Evolutionary conservation across 2,888 invertebrate species (phyloP).

Genomic region (Hecatera dysodea): DNA sequence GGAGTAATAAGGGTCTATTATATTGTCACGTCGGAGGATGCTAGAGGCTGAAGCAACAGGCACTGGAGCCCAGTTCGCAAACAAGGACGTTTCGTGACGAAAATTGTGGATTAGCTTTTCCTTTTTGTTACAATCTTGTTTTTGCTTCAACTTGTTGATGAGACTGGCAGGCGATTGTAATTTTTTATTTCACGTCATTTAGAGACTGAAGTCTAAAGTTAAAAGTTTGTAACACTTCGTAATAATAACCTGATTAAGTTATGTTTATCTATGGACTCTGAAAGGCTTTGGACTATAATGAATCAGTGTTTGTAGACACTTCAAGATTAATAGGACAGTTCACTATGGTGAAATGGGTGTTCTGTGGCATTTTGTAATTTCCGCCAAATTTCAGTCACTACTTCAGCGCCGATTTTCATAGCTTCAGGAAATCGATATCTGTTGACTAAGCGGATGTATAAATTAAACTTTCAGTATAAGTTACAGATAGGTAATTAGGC

Average conservation of each 20-base stretch:
- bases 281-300: background rate
- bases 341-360: background rate
- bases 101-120: constrained; percentile 1
- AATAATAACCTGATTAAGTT: background rate
- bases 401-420: constrained; percentile 2
- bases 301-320: background rate
- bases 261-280: background rate
- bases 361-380: constrained; percentile 21
- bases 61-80: constrained; percentile 8
- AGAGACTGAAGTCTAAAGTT: background rate
- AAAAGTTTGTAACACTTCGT: background rate
- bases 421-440: background rate
- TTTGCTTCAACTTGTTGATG: constrained; percentile 24
- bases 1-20: constrained; percentile 28
- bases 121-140: constrained; percentile 7
- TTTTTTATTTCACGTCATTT: background rate
- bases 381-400: constrained; percentile 1
- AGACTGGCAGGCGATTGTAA: constrained; percentile 9
- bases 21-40: constrained; percentile 21
- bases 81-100: constrained; percentile 22
- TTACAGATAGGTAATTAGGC: background rate
- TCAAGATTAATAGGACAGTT: background rate
- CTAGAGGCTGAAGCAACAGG: constrained; percentile 52
- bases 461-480: background rate
- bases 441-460: background rate